Conservation (phyloP, 64 coral and sea anemone species). For the Orbicella faveolata region DNA sequence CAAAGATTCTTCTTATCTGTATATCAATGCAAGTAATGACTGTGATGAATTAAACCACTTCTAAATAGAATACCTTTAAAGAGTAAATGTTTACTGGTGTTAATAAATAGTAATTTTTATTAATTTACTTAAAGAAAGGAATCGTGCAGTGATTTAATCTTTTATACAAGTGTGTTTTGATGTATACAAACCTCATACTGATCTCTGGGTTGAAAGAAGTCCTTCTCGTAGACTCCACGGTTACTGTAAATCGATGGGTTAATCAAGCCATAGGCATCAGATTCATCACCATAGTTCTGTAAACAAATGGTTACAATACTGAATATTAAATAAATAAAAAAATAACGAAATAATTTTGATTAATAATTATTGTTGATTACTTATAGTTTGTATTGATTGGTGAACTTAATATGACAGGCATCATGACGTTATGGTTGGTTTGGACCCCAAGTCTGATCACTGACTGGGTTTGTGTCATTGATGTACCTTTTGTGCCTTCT, state of each 20-base stretch:
- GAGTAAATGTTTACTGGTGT: too few species aligned
- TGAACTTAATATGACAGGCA: too few species aligned
- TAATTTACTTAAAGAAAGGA: neutral
- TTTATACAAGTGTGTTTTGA: neutral
- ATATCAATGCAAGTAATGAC: neutral
- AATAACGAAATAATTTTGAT: too few species aligned
- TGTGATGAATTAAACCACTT: neutral
- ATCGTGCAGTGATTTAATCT: neutral
- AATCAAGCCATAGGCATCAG: conserved; percentile 96
- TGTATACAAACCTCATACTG: conserved; percentile 67
- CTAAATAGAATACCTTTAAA: neutral
- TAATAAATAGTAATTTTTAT: too few species aligned
- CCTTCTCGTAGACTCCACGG: conserved; percentile 90
- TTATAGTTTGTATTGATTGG: too few species aligned
- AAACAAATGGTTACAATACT: neutral
- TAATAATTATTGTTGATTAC: too few species aligned
- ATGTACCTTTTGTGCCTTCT: too few species aligned
- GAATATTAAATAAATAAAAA: too few species aligned
- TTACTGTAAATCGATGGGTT: conserved; percentile 98
- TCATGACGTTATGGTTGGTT: too few species aligned
- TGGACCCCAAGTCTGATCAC: too few species aligned
- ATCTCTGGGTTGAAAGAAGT: conserved; percentile 92
- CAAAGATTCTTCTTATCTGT: conserved; percentile 94
- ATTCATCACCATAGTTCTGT: conserved; percentile 99
- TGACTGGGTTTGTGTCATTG: too few species aligned